These are phyloP conservation scores for Lepisosteus osseus DNA, from an alignment of 2,113 vertebrate genomes.

Conservation along the genomic window DNA sequence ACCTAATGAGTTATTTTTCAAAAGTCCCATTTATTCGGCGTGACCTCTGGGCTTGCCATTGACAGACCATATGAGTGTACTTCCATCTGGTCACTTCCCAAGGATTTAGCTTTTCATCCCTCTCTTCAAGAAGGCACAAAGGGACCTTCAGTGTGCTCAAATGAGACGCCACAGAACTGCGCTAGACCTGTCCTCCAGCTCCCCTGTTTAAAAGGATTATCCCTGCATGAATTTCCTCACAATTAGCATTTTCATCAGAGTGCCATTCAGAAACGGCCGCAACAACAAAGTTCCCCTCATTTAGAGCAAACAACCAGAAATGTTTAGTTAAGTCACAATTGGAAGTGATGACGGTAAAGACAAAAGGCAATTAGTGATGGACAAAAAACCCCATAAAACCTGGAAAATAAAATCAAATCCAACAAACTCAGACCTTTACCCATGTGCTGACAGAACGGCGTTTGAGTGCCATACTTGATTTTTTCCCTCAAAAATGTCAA, in stretches of 20 bases:
- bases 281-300: neutral
- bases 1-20: no score
- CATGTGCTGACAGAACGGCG: no score
- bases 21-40: no score
- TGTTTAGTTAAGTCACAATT: neutral
- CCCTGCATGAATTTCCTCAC: conserved; percentile 2
- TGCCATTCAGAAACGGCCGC: conserved; percentile 2
- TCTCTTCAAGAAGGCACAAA: neutral
- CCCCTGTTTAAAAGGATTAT: neutral
- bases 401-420: no score
- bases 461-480: no score
- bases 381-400: neutral
- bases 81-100: conserved; percentile 5
- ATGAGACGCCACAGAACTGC: neutral
- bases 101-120: no score
- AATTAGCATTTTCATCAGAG: conserved; percentile 18
- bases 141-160: no score
- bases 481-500: no score
- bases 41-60: neutral
- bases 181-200: neutral
- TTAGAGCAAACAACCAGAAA: conserved; percentile 1
- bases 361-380: neutral
- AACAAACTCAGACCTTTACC: no score
- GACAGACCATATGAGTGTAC: neutral
- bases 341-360: conserved; percentile 12